Evolutionary conservation across 2,888 invertebrate species (phyloP), one percentile per base, ranked within the genome.

Genomic region (Cephus spinipes): DNA sequence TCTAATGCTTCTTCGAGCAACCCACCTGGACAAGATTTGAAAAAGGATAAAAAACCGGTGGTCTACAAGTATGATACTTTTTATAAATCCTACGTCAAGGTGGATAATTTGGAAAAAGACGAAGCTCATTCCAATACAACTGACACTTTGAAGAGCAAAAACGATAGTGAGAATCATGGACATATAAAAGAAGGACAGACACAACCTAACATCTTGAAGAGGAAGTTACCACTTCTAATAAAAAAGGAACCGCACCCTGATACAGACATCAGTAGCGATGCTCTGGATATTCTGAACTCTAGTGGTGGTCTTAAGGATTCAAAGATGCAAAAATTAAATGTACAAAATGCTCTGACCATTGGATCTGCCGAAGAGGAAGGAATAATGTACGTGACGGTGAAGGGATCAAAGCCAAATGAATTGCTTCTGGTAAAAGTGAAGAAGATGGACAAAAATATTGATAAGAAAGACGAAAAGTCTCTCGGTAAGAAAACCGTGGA

Each of bases 331-430:
- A 89, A 88, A 81, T 80, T 90, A 33, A 86, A 89, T 81, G 79
- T 90, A 74, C 83, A 88, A 71, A 89, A 89, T 81, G 85, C 89
- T 1, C 76, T 89, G 30, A 91, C 82, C 68, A 84, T 89, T 32
- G 80, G 84, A 15, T 85, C 80, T 12, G 82, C 84, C n/a, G 84
- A 88, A 35, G 89, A 91, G 80, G 88, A 91, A 76, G 91, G 91
- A 23, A 88, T 91, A 55, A 91, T 91, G 90, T 91, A 91, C 69
- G 91, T 91, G 33, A 91, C 91, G 35, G 89, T 91, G 4, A 90
- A 91, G 73, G 91, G 91, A 32, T 85, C 89, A 0, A 91, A 89
- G 40, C 91, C 91, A 0, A 91, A 91, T 79, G 91, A 91, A 82
- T 76, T 91, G 79, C 83, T 91, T 35, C 82, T 91, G 33, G 90